Evolutionary conservation across 2,113 vertebrate genomes (phyloP).

Genomic region (Chaetodon auriga): DNA sequence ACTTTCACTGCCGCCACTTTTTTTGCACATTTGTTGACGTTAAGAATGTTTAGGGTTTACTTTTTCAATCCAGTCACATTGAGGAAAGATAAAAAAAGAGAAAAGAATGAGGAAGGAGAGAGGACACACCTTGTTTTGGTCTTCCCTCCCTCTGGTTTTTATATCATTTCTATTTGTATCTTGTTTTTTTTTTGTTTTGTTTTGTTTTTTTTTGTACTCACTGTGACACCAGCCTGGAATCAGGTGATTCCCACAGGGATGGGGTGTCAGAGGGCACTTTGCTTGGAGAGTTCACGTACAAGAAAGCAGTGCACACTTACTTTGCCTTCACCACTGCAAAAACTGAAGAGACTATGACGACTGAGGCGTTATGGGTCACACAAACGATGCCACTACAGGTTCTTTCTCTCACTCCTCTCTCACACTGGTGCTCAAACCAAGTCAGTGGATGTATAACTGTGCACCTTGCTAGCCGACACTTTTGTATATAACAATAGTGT

Average conservation of each 20-base stretch:
- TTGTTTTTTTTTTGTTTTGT: constrained; percentile 43
- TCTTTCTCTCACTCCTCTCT: constrained; percentile 82
- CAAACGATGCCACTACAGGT: constrained; percentile 79
- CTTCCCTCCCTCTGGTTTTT: constrained; percentile 66
- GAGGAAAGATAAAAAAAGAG: constrained; percentile 75
- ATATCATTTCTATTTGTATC: constrained; percentile 76
- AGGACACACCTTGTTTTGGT: constrained; percentile 45
- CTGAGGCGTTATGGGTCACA: constrained; percentile 65
- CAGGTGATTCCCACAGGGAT: constrained; percentile 66
- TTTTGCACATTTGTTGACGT: constrained; percentile 95
- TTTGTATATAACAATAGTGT: constrained; percentile 96
- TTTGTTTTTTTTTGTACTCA: constrained; percentile 79
- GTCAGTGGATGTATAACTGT: constrained; percentile 90
- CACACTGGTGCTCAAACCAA: constrained; percentile 94
- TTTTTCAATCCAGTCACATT: constrained; percentile 90
- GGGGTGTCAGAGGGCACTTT: constrained; percentile 79
- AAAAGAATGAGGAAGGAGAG: constrained; percentile 57
- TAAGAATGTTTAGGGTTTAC: constrained; percentile 99
- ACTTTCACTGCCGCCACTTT: constrained; percentile 90
- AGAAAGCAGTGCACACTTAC: constrained; percentile 73
- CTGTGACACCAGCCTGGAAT: constrained; percentile 83
- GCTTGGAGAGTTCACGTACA: constrained; percentile 75
- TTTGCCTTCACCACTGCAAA: constrained; percentile 83
- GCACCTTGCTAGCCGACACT: constrained; percentile 89
- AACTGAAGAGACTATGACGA: constrained; percentile 69